Evolutionary conservation across 2,888 invertebrate genomes (phyloP).

Genomic region (Dolichopus griseipennis): DNA sequence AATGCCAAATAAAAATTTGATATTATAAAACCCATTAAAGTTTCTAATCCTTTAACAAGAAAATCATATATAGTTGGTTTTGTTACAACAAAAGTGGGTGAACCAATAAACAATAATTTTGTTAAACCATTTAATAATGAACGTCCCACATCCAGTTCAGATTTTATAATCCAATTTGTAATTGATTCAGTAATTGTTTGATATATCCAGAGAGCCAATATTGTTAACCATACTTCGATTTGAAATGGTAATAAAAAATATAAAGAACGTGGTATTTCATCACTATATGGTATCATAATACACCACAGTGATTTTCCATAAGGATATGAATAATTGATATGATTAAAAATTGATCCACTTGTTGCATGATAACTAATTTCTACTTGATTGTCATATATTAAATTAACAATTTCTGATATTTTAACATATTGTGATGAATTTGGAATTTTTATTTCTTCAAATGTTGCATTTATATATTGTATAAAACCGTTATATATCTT

Average conservation of each 20-base stretch:
- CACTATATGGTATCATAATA: slow-evolving; percentile 8
- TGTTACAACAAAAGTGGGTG: not conserved
- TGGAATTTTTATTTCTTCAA: not conserved
- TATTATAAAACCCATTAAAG: slow-evolving; percentile 27
- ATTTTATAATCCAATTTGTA: not conserved
- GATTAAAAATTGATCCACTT: slow-evolving; percentile 7
- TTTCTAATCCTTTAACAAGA: not conserved
- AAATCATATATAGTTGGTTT: not conserved
- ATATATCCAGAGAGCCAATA: not conserved
- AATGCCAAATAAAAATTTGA: slow-evolving; percentile 29
- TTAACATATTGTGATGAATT: slow-evolving; percentile 1
- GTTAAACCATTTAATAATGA: slow-evolving; percentile 5
- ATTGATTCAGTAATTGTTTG: not conserved
- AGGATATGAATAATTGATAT: slow-evolving; percentile 2
- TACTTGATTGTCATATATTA: not conserved
- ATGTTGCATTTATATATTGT: slow-evolving; percentile 1
- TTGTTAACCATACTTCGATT: slow-evolving; percentile 5
- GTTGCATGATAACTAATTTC: slow-evolving; percentile 9
- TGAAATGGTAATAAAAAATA: slow-evolving; percentile 11
- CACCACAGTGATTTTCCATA: slow-evolving; percentile 11
- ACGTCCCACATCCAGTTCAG: not conserved
- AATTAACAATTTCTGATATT: not conserved
- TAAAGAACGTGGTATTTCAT: not conserved
- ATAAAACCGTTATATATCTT: not conserved
- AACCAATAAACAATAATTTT: not conserved